Evolutionary conservation across 64 coral and sea anemone species (phyloP).

Genomic region (Dendrophyllia cribrosa): DNA sequence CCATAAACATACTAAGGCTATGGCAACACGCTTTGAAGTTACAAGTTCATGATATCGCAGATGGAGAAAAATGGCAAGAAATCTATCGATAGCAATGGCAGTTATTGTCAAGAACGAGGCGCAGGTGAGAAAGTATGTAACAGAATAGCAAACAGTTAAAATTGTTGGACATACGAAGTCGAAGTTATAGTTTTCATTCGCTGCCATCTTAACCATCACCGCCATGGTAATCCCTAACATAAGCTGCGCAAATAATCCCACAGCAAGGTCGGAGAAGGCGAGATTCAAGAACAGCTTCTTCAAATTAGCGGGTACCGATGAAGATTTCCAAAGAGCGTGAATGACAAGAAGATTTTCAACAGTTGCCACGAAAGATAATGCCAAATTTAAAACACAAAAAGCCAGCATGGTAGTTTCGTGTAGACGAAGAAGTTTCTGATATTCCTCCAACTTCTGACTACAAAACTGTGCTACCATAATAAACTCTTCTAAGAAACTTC

Average conservation of each 20-base stretch:
- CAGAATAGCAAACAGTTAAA: not conserved
- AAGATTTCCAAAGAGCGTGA: not conserved
- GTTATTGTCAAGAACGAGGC: conserved; percentile 32
- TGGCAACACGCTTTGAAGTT: not conserved
- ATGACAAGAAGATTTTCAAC: conserved; percentile 6
- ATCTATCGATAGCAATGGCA: conserved; percentile 26
- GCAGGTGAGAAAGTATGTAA: not conserved
- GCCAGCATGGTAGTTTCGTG: not conserved
- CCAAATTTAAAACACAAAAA: not conserved
- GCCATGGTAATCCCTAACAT: not conserved
- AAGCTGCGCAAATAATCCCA: conserved; percentile 6
- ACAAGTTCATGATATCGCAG: conserved; percentile 27
- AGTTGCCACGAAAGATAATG: not conserved
- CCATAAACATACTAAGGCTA: not conserved
- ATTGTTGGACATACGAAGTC: not conserved
- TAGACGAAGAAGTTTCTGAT: not conserved
- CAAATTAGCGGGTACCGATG: not conserved
- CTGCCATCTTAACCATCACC: not conserved
- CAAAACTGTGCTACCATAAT: not conserved
- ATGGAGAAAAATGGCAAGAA: conserved; percentile 39
- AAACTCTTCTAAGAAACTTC: no score
- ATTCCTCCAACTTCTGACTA: not conserved
- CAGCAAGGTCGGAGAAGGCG: conserved; percentile 39
- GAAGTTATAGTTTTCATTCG: not conserved
- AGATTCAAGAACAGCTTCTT: conserved; percentile 24